A percentile compares a stretch with the other conserved stretches of the same genome.
Evolutionary conservation across 2,113 vertebrate genomes (phyloP).

Genomic region (Peromyscus polionotus): DNA sequence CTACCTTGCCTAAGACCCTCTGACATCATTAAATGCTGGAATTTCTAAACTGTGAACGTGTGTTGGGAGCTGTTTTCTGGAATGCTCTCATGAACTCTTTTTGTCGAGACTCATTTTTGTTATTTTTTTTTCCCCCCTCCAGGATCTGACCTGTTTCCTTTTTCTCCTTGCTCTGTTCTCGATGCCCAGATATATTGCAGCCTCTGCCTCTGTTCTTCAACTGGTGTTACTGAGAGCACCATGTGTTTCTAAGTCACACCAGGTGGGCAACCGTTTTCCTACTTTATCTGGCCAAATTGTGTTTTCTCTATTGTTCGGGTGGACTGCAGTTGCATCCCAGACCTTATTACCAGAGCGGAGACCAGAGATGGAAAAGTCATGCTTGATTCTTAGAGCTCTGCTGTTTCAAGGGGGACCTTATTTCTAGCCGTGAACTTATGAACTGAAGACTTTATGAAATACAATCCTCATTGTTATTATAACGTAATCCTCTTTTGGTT

Average conservation of each 20-base stretch:
- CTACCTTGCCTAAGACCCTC: conserved; percentile 62
- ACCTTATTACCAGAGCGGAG: conserved; percentile 71
- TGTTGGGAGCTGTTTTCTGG: conserved; percentile 51
- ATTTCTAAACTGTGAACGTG: conserved; percentile 6
- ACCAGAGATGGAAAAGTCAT: conserved; percentile 60
- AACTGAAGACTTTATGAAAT: conserved; percentile 84
- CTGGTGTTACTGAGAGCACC: background rate
- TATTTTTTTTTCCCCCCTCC: conserved; percentile 8
- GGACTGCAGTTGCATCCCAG: conserved; percentile 58
- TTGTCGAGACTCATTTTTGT: conserved; percentile 42
- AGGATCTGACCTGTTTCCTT: background rate
- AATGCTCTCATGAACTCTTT: background rate
- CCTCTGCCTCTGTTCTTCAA: background rate
- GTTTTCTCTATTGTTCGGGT: conserved; percentile 57
- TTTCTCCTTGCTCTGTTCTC: background rate
- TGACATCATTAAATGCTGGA: conserved; percentile 36
- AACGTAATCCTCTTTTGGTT: conserved; percentile 78
- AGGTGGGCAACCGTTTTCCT: conserved; percentile 70
- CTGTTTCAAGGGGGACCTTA: conserved; percentile 60
- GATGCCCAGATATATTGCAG: accelerated
- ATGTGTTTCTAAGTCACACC: conserved; percentile 73
- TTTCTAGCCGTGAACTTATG: conserved; percentile 82
- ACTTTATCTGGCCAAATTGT: conserved; percentile 40
- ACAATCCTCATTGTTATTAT: conserved; percentile 73
- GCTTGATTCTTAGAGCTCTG: conserved; percentile 45